Base-by-base conservation (phyloP, 2,113 vertebrate genomes). In the Stegastes partitus region DNA sequence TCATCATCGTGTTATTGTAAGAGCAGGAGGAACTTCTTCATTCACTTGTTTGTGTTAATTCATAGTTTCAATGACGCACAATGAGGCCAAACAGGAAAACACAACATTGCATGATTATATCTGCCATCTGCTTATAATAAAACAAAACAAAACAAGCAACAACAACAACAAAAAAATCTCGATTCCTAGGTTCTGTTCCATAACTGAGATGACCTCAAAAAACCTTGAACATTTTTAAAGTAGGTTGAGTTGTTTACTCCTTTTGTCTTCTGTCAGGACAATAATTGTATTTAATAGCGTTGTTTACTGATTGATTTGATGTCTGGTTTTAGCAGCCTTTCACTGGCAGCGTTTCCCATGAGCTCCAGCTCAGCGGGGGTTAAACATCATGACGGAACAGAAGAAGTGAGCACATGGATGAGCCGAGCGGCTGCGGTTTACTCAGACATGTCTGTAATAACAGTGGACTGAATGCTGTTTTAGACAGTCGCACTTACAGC, bases 51-150 rank as follows among this genome's bases (percentile, higher is more conserved):
- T 66, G 47, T 19, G 19, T 64, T 62, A 66, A 34, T 23, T 71
- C 39, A 37, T 59, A 19, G 19, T 26, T 74, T 44, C 11, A 26
- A 42, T 59, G 6, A 50, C 66, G 70, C 34, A 23, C 53, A 51
- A 74, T 57, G n/a, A 61, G 55, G 67, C 49, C 47, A 44, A 58
- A 66, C 47, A 77, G 47, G 44, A 56, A 71, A 82, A 55, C 57
- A 61, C 42, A 63, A 50, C 22, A 59, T 53, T 28, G 8, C 9
- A 26, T 67, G 55, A 34, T 19, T 55, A 25, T 51, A 39, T 39
- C 28, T 19, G 42, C 4, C 28, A 14, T 42, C 39, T 42, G 39
- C 39, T 14, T 42, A 14, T 15, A 15, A 15, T 53, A 19, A n/a
- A n/a, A 19, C 7, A 19, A 49, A 49, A 49, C 18, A 15, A 42